Conservation (phyloP, 2,888 invertebrate genomes). For the Patella pellucida region DNA sequence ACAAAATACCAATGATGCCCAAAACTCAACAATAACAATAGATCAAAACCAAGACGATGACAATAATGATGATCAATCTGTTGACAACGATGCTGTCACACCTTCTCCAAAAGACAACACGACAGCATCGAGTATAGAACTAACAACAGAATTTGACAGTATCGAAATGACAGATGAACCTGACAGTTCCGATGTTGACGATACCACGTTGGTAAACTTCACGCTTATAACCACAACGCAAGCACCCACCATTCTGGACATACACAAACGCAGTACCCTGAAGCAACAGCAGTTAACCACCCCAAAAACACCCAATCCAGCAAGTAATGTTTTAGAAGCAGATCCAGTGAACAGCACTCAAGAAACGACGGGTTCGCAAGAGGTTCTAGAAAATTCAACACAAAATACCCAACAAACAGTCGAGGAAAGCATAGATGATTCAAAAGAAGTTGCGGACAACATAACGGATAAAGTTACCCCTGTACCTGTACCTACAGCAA, state of each 20-base stretch:
- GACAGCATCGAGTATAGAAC: background rate
- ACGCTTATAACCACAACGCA: slow-evolving; percentile 3
- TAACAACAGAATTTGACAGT: background rate
- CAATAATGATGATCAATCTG: slow-evolving; percentile 10
- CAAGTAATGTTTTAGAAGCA: too few species aligned
- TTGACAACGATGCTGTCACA: background rate
- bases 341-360: too few species aligned
- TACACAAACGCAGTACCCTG: background rate
- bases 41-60: slow-evolving; percentile 11
- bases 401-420: too few species aligned
- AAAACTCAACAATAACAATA: background rate
- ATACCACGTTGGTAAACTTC: background rate
- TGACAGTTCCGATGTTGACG: background rate
- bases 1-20: too few species aligned
- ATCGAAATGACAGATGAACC: slow-evolving; percentile 8
- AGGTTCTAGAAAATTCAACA: too few species aligned
- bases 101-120: slow-evolving; percentile 12
- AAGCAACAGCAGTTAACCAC: background rate
- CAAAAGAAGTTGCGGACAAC: too few species aligned
- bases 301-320: too few species aligned
- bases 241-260: background rate
- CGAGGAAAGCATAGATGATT: too few species aligned
- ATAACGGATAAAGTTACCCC: background rate
- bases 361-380: too few species aligned
- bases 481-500: slow-evolving; percentile 4